Evolutionary conservation across 2,888 invertebrate species (phyloP).

Genomic region (Agrochola lota): DNA sequence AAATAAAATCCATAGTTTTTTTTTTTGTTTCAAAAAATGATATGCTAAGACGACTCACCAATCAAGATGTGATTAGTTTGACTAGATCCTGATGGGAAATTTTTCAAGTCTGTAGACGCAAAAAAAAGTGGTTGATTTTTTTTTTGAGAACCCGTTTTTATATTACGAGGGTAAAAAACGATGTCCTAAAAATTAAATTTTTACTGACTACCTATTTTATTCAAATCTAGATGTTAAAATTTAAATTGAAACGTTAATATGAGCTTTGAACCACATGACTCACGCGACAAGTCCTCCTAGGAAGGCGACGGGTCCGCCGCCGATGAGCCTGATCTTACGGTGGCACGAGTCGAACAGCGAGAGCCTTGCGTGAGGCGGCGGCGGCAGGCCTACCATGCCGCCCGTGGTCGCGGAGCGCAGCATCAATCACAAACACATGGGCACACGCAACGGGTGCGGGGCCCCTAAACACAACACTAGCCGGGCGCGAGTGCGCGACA

Average conservation of each 20-base stretch:
- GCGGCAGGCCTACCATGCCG: conserved; percentile 83
- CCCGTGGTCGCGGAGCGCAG: conserved; percentile 88
- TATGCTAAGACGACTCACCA: too few species aligned
- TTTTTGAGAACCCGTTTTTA: neutral
- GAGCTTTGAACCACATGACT: conserved; percentile 77
- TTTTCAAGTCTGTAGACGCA: too few species aligned
- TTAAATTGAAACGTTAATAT: neutral
- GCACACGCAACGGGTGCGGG: conserved; percentile 70
- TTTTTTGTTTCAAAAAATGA: too few species aligned
- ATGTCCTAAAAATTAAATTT: neutral
- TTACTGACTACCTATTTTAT: neutral
- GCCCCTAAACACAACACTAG: conserved; percentile 67
- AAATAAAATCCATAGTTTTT: too few species aligned
- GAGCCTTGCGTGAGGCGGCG: conserved; percentile 89
- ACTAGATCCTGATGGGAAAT: too few species aligned
- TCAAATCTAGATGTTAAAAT: neutral
- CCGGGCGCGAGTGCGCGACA: conserved; percentile 77
- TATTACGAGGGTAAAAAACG: neutral
- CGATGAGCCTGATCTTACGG: conserved; percentile 93
- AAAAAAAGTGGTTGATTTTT: too few species aligned
- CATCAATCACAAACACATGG: conserved; percentile 81
- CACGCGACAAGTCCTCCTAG: conserved; percentile 93
- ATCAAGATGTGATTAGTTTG: too few species aligned
- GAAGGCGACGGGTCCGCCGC: conserved; percentile 92
- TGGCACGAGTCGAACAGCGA: conserved; percentile 94